phyloP scores from a whole-genome alignment of 1,140 invertebrate genomes.

The Rhopalosiphum padi region DNA sequence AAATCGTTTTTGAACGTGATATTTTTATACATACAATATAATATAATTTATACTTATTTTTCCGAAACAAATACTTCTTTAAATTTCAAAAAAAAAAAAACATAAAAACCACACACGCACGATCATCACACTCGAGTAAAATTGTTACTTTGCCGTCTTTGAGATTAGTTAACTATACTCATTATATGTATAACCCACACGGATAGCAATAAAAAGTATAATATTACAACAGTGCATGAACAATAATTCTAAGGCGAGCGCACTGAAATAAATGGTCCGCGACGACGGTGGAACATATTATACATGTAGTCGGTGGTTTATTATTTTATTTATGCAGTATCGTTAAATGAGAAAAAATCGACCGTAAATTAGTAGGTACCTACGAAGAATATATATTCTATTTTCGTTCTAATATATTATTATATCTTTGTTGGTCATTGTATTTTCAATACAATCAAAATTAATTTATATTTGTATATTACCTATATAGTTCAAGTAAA shows the following conservation, averaged over 20 bases:
- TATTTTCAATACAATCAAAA: not conserved
- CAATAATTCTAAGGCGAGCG: not conserved
- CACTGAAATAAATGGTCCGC: not conserved
- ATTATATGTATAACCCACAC: not conserved
- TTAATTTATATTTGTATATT: too few relatives aligned
- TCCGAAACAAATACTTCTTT: not conserved
- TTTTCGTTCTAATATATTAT: not conserved
- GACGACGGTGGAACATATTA: not conserved
- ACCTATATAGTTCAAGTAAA: too few relatives aligned
- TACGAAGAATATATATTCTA: not conserved
- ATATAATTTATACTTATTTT: not conserved
- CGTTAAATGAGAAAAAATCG: not conserved
- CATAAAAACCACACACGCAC: not conserved
- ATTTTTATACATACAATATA: not conserved
- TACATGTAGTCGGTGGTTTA: not conserved
- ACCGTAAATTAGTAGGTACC: not conserved
- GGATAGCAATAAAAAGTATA: not conserved
- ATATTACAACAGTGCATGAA: not conserved
- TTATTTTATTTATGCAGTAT: constrained; percentile 21
- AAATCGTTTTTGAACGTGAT: too few relatives aligned
- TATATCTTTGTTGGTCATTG: not conserved
- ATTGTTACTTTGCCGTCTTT: not conserved
- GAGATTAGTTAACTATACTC: not conserved
- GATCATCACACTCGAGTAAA: not conserved
- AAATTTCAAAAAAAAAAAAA: not conserved